A percentile compares a stretch with the other conserved stretches of the same genome.
phyloP scores from a whole-genome alignment of 2,888 invertebrate genomes.

The Dilophus febrilis region DNA sequence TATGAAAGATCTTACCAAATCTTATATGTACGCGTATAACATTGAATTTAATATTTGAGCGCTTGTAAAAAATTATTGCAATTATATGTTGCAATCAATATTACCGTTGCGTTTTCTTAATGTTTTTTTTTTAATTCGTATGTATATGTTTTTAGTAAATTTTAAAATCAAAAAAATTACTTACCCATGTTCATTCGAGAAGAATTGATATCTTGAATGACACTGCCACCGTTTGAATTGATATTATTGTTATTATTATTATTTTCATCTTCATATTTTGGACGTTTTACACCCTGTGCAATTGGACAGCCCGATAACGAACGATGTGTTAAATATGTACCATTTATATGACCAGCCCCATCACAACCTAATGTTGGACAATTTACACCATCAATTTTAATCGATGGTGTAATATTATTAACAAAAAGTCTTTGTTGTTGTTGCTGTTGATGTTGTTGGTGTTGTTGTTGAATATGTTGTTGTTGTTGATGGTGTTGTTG shows the following conservation, averaged over 20 bases:
- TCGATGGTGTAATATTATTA: conserved; percentile 34
- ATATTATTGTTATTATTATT: no score
- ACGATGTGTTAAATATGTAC: conserved; percentile 63
- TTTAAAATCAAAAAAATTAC: no score
- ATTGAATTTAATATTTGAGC: no score
- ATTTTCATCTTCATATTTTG: conserved; percentile 32
- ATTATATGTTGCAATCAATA: no score
- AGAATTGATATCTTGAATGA: no score
- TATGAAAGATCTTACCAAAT: no score
- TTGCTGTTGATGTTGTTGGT: not conserved
- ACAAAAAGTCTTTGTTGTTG: not conserved
- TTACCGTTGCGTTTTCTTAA: no score
- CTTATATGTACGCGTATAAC: no score
- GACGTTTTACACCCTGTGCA: conserved; percentile 54
- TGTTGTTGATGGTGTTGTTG: not conserved
- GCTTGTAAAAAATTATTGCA: no score
- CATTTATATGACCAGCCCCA: conserved; percentile 59
- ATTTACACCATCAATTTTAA: conserved; percentile 64
- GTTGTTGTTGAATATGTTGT: not conserved
- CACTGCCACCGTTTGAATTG: conserved; percentile 28
- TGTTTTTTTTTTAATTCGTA: no score
- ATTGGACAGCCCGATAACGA: conserved; percentile 62
- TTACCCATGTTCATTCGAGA: no score
- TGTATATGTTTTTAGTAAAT: no score
- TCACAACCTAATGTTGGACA: conserved; percentile 56